These are phyloP conservation scores for Dilophus febrilis DNA, from an alignment of 2,888 invertebrate genomes.

Conservation along the genomic window DNA sequence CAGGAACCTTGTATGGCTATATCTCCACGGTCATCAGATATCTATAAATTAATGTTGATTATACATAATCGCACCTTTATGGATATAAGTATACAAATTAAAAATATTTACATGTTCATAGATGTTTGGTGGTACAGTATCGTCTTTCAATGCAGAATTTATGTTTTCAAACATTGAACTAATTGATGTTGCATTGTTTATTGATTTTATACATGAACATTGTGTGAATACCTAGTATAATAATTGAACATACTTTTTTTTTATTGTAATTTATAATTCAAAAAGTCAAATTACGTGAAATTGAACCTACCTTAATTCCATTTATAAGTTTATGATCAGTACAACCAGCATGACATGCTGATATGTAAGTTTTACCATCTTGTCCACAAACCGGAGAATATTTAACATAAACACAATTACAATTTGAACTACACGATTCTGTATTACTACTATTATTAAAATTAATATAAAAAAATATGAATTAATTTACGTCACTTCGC, in stretches of 20 bases:
- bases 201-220: conserved; percentile 4
- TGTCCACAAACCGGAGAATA: conserved; percentile 57
- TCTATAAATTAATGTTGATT: too few relatives aligned
- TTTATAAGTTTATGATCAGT: conserved; percentile 28
- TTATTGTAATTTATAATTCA: too few relatives aligned
- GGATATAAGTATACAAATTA: too few relatives aligned
- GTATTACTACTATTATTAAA: background rate
- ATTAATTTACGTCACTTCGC: background rate
- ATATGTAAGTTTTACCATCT: conserved; percentile 50
- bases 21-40: conserved; percentile 18
- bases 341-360: conserved; percentile 68
- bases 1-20: conserved; percentile 36
- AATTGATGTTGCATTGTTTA: background rate
- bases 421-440: conserved; percentile 39
- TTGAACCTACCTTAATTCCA: conserved; percentile 25
- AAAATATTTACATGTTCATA: too few relatives aligned
- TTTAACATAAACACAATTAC: conserved; percentile 50
- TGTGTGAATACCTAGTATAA: conserved; percentile 6
- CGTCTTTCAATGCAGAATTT: too few relatives aligned
- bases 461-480: background rate
- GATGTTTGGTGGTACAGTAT: too few relatives aligned
- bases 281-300: too few relatives aligned
- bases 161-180: too few relatives aligned
- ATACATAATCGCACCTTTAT: too few relatives aligned
- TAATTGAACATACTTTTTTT: background rate